Evolutionary conservation across 2,888 invertebrate species (phyloP).

Genomic region (Perizoma affinitatum): DNA sequence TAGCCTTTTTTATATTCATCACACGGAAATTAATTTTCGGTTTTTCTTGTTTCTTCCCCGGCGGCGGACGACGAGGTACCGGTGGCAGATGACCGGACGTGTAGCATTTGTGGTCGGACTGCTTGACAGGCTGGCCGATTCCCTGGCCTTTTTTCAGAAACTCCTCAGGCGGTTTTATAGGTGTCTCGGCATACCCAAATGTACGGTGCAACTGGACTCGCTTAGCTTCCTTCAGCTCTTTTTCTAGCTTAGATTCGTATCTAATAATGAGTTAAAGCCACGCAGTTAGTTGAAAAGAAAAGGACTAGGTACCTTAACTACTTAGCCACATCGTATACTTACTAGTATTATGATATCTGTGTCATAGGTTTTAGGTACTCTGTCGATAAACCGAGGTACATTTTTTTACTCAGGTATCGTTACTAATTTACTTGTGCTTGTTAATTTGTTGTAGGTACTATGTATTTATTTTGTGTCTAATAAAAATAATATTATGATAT

Average conservation of each 20-base stretch:
- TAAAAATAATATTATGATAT: no score
- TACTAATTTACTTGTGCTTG: no score
- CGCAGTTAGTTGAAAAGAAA: no score
- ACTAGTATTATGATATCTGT: no score
- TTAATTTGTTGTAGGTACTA: no score
- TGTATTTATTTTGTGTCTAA: no score
- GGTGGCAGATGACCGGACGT: constrained; percentile 73
- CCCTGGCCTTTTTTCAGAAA: constrained; percentile 87
- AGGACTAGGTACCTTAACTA: no score
- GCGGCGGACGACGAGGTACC: constrained; percentile 70
- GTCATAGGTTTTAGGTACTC: no score
- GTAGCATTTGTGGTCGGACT: constrained; percentile 65
- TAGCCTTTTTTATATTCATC: constrained; percentile 85
- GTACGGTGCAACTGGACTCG: constrained; percentile 80
- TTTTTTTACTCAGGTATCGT: no score
- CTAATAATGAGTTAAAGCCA: constrained; percentile 44
- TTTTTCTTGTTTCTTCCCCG: constrained; percentile 58
- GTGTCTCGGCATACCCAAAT: constrained; percentile 87
- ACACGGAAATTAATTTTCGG: constrained; percentile 81
- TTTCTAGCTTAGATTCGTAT: constrained; percentile 80
- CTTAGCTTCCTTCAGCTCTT: constrained; percentile 73
- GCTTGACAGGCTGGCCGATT: constrained; percentile 67
- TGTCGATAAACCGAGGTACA: no score
- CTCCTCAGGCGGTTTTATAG: constrained; percentile 82
- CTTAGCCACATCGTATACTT: no score